These are phyloP conservation scores for Glaucidium brasilianum DNA, from an alignment of 2,113 vertebrate species.

Conservation along the genomic window DNA sequence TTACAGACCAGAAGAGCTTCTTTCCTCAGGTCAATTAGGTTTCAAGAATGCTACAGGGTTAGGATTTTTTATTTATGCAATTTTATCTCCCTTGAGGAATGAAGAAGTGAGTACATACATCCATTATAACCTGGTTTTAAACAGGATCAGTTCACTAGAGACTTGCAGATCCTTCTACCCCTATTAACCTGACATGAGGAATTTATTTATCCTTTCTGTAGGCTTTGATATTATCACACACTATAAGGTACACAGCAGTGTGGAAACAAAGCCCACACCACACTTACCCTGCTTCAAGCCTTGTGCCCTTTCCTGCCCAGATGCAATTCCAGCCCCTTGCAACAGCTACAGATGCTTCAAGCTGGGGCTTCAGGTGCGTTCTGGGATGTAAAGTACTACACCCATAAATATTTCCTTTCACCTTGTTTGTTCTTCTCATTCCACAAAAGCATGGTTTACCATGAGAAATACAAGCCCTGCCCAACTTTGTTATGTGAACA, in stretches of 20 bases:
- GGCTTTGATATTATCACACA: not conserved
- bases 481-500: not conserved
- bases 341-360: not conserved
- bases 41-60: not conserved
- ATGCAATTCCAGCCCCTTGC: not conserved
- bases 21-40: not conserved
- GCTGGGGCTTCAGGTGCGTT: not conserved
- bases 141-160: not conserved
- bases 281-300: not conserved
- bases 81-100: not conserved
- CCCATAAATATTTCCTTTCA: not conserved
- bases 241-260: not conserved
- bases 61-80: not conserved
- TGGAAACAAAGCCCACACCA: not conserved
- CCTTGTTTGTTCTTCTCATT: not conserved
- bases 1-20: not conserved
- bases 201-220: not conserved
- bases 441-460: not conserved
- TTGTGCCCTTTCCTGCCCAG: fast-evolving
- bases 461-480: not conserved
- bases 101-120: not conserved
- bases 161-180: not conserved
- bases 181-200: not conserved
- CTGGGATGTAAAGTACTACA: not conserved
- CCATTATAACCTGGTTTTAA: not conserved